Evolutionary conservation across 2,113 vertebrate species (phyloP).

Genomic region (Mugil cephalus): DNA sequence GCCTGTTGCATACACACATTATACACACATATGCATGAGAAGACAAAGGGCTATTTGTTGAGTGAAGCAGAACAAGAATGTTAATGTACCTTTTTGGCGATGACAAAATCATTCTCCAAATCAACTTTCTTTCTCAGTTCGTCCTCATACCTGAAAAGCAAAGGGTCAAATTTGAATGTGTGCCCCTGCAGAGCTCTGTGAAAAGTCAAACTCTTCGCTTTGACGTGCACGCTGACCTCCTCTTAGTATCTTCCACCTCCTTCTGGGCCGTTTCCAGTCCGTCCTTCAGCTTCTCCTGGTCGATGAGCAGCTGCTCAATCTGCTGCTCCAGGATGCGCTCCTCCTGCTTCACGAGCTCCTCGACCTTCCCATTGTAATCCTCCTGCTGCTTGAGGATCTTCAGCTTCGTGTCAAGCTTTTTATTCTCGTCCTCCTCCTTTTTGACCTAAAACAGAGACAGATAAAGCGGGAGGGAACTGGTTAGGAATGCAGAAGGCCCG

Average conservation of each 20-base stretch:
- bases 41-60: too few species aligned
- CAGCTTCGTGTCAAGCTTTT: conserved; percentile 77
- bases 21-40: neutral
- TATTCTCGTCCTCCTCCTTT: conserved; percentile 82
- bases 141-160: conserved; percentile 78
- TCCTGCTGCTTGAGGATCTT: conserved; percentile 80
- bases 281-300: conserved; percentile 73
- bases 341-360: conserved; percentile 66
- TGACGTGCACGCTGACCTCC: conserved; percentile 63
- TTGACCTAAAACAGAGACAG: conserved; percentile 73
- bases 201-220: too few species aligned
- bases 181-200: too few species aligned
- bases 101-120: conserved; percentile 82
- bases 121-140: conserved; percentile 71
- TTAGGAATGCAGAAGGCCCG: neutral
- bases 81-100: conserved; percentile 81
- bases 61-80: too few species aligned
- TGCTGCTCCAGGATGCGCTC: conserved; percentile 77
- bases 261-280: conserved; percentile 71
- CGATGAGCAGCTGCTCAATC: conserved; percentile 65
- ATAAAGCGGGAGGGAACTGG: fast-evolving
- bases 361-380: conserved; percentile 76
- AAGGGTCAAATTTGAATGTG: neutral
- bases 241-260: conserved; percentile 72
- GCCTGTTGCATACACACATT: conserved; percentile 67